Percentiles rank a stretch among this genome's conserved stretches.
phyloP scores from a whole-genome alignment of 2,888 invertebrate genomes.

The Zonitis immaculata region DNA sequence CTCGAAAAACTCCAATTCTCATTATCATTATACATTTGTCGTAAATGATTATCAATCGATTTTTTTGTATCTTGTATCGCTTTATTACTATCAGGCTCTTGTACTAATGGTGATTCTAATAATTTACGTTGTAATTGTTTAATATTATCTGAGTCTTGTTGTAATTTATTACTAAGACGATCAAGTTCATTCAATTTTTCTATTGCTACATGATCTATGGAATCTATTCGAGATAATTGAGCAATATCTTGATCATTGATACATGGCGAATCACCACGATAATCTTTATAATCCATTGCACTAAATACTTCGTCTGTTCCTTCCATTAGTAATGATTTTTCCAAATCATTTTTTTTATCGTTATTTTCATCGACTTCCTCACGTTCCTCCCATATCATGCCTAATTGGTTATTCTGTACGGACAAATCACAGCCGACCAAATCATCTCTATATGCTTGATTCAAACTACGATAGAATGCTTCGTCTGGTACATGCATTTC shows the following conservation, averaged over 20 bases:
- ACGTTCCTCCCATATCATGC: conserved; percentile 83
- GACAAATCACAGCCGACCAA: conserved; percentile 55
- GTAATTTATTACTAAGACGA: conserved; percentile 68
- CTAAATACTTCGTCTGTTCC: conserved; percentile 64
- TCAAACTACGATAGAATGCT: conserved; percentile 82
- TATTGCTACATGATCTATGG: conserved; percentile 72
- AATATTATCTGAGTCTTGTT: conserved; percentile 72
- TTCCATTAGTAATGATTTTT: conserved; percentile 46
- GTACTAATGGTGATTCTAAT: conserved; percentile 57
- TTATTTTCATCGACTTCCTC: conserved; percentile 64
- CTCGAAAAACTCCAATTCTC: conserved; percentile 65
- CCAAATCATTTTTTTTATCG: conserved; percentile 40
- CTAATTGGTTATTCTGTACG: conserved; percentile 67
- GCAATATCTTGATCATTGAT: conserved; percentile 75
- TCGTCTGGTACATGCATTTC: conserved; percentile 69
- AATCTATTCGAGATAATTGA: conserved; percentile 68
- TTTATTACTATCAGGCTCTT: conserved; percentile 47
- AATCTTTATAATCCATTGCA: conserved; percentile 73
- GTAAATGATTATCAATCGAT: conserved; percentile 65
- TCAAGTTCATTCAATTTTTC: conserved; percentile 76
- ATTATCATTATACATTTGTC: conserved; percentile 62
- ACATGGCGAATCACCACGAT: conserved; percentile 68
- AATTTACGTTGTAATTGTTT: conserved; percentile 69
- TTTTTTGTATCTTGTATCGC: conserved; percentile 60
- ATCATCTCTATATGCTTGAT: conserved; percentile 82